Conservation (phyloP, 2,797 vertebrate species). For the Sebastes melanostomus region DNA sequence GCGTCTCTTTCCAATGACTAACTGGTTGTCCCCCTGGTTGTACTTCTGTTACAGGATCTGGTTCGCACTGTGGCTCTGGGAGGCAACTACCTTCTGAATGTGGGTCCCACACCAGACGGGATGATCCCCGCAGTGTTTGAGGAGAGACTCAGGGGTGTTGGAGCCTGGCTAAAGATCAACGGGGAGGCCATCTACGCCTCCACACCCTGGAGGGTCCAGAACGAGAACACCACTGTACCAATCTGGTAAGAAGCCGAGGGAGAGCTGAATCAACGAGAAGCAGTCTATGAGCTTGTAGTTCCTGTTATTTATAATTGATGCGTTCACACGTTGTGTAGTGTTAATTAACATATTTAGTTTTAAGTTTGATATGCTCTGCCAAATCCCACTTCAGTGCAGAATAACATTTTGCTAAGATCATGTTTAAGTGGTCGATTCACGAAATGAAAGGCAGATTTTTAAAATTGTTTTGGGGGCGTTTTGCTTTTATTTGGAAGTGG, state of each 20-base stretch:
- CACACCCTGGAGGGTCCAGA: slow-evolving; percentile 89
- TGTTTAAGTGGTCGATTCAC: not conserved
- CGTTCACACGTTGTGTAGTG: not conserved
- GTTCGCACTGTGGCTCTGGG: slow-evolving; percentile 89
- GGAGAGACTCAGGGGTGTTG: slow-evolving; percentile 89
- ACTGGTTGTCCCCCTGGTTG: not conserved
- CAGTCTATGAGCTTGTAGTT: not conserved
- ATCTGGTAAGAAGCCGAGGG: slow-evolving; percentile 83
- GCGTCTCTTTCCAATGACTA: not conserved
- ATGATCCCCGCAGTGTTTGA: slow-evolving; percentile 90
- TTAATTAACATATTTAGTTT: not conserved
- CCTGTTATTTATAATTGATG: not conserved
- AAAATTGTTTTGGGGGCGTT: not conserved
- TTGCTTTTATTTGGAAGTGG: too few relatives aligned
- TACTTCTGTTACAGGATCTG: slow-evolving; percentile 83
- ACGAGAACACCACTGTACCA: slow-evolving; percentile 79
- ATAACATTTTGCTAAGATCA: not conserved
- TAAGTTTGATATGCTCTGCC: not conserved
- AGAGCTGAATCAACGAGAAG: not conserved
- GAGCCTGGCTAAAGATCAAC: slow-evolving; percentile 88
- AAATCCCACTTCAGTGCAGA: not conserved
- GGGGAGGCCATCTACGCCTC: slow-evolving; percentile 93
- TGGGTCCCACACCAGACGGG: slow-evolving; percentile 93
- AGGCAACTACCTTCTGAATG: slow-evolving; percentile 96
- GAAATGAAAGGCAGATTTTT: not conserved